Percentiles rank a stretch among this genome's conserved stretches.
phyloP scores from a whole-genome alignment of 2,888 invertebrate genomes.

The Gymnoscelis rufifasciata region DNA sequence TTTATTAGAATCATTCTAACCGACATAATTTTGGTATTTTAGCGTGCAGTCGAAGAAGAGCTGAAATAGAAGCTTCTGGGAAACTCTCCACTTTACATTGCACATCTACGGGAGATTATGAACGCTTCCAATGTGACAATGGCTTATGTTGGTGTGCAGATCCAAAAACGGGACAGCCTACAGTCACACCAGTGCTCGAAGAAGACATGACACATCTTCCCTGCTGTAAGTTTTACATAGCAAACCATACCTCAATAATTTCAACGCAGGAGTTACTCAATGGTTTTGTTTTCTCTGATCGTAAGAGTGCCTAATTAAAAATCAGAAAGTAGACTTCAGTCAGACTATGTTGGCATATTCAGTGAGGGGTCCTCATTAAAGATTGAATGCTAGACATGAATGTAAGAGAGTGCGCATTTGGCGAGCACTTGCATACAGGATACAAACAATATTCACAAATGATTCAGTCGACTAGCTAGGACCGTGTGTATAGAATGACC shows the following conservation, averaged over 20 bases:
- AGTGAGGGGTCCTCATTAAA: conserved; percentile 2
- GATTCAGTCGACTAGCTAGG: conserved; percentile 31
- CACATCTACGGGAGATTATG: conserved; percentile 82
- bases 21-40: conserved; percentile 10
- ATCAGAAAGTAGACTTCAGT: conserved; percentile 8
- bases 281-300: no score
- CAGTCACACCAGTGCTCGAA: conserved; percentile 76
- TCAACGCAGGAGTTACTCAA: neutral
- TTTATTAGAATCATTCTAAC: no score
- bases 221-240: conserved; percentile 78
- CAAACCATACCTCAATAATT: neutral
- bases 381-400: neutral
- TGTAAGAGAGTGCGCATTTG: conserved; percentile 3
- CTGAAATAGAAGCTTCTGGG: conserved; percentile 69
- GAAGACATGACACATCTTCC: conserved; percentile 79
- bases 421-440: conserved; percentile 30
- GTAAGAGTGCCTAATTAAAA: neutral
- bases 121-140: conserved; percentile 82
- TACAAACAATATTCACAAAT: conserved; percentile 35
- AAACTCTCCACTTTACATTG: conserved; percentile 81
- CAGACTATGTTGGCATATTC: conserved; percentile 1
- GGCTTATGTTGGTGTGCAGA: conserved; percentile 85
- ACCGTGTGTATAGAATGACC: conserved; percentile 37
- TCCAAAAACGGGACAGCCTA: conserved; percentile 78
- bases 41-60: conserved; percentile 82